These are phyloP conservation scores for Andrena hattorfiana DNA, from an alignment of 2,888 invertebrate genomes.

Conservation along the genomic window DNA sequence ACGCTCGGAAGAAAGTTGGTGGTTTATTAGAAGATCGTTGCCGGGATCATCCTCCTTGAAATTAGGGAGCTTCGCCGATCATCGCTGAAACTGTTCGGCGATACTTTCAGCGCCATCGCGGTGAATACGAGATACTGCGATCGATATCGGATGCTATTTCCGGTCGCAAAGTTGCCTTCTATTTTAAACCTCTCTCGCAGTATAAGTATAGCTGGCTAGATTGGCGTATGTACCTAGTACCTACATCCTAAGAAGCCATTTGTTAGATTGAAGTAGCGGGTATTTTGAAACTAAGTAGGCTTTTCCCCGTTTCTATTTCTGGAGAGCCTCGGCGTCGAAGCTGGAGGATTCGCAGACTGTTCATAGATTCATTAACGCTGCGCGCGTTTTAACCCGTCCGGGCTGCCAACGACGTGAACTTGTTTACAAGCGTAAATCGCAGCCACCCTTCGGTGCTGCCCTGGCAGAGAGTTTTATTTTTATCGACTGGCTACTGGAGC, in stretches of 20 bases:
- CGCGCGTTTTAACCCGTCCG: background rate
- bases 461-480: conserved; percentile 50
- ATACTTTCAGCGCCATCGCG: background rate
- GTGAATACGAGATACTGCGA: background rate
- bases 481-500: conserved; percentile 28
- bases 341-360: background rate
- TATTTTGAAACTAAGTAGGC: conserved; percentile 4
- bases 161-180: background rate
- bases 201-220: background rate
- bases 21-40: conserved; percentile 8
- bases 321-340: background rate
- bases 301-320: background rate
- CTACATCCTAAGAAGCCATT: conserved; percentile 15
- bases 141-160: background rate
- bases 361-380: background rate
- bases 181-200: background rate
- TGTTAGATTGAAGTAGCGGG: no score
- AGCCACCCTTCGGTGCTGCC: background rate
- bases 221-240: background rate
- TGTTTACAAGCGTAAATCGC: conserved; percentile 44
- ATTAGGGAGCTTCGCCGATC: background rate
- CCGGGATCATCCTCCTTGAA: background rate
- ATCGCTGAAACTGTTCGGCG: background rate
- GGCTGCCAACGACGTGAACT: conserved; percentile 21
- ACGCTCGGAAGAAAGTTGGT: background rate